phyloP scores from a whole-genome alignment of 2,113 vertebrate genomes.

The Proterorhinus semilunaris region DNA sequence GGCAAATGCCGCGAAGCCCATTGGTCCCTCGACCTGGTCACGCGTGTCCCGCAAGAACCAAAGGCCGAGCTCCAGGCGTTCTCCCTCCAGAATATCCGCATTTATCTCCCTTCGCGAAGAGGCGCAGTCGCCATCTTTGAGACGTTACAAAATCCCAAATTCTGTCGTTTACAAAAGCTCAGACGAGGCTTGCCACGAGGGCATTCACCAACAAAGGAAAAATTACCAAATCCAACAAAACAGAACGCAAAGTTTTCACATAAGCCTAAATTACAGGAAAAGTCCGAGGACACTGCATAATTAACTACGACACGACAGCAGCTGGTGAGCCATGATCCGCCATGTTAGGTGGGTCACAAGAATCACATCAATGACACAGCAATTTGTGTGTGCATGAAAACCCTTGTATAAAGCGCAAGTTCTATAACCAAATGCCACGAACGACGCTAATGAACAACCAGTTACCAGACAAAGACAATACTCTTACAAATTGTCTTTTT shows the following conservation, averaged over 20 bases:
- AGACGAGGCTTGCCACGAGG: neutral
- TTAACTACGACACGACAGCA: neutral
- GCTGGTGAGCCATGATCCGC: slow-evolving; percentile 1
- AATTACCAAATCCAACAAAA: neutral
- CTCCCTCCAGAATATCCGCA: slow-evolving; percentile 51
- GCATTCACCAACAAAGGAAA: neutral
- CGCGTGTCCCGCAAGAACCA: slow-evolving; percentile 34
- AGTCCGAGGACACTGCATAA: neutral
- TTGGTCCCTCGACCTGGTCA: slow-evolving; percentile 60
- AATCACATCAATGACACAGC: slow-evolving; percentile 69
- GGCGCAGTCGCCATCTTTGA: slow-evolving; percentile 63
- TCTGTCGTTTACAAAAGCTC: neutral
- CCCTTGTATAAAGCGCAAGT: neutral
- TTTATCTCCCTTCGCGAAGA: slow-evolving; percentile 29
- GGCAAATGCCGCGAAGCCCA: slow-evolving; percentile 39
- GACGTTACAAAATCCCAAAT: neutral
- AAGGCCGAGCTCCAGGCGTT: slow-evolving; percentile 32
- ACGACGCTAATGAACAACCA: no score
- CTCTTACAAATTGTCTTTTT: no score
- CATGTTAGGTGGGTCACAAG: neutral
- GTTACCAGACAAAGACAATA: no score
- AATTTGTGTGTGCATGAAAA: slow-evolving; percentile 27
- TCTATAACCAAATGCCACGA: no score
- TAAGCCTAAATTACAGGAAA: neutral
- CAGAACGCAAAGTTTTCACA: neutral